Evolutionary conservation across 2,113 vertebrate species (phyloP), one percentile per base, ranked within the genome.

Genomic region (Kryptolebias marmoratus): DNA sequence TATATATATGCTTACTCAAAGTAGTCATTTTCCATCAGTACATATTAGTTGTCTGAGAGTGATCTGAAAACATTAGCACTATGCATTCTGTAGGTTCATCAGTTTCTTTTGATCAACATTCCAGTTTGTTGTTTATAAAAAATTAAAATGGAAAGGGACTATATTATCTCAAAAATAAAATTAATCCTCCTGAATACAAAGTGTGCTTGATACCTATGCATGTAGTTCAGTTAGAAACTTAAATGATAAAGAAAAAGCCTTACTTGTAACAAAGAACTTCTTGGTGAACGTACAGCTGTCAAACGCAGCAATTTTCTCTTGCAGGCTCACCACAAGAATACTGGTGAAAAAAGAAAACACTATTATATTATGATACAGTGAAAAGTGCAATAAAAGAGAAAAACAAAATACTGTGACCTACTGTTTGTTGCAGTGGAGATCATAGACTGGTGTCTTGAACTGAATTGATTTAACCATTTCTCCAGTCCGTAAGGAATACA

Each of bases 241-340:
- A 5, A 8, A 42, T 10, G 9, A 42, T 9, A 52, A 9, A 53
- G 9, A 11, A 2, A 54, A 3, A 0, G 32, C 16, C 96, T 62
- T 95, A 99, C 97, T 99, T 93, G 98, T 99, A 31, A 99, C 96
- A 87, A 99, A 99, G 94, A 99, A 98, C 59, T 97, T 99, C 92
- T 98, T 99, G 31, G 96, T 97, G 91, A 99, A 98, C 16, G 96
- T 98, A 90, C 97, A 98, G 94, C 97, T 99, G 93, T 99, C 97
- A 59, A 99, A 99, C 39, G 97, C 97, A 2, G 98, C 98, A 0
- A 99, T 99, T 93, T 99, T 99, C 91, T 99, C 98, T 68, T 99
- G 98, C 32, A 99, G 93, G 80, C 96, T 96, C 71, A 98, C 95
- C 0, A 98, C 96, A 0, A 99, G 96, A 70, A 98, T 97, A 92